phyloP scores from a whole-genome alignment of 2,113 vertebrate species.

The Steatornis caripensis region DNA sequence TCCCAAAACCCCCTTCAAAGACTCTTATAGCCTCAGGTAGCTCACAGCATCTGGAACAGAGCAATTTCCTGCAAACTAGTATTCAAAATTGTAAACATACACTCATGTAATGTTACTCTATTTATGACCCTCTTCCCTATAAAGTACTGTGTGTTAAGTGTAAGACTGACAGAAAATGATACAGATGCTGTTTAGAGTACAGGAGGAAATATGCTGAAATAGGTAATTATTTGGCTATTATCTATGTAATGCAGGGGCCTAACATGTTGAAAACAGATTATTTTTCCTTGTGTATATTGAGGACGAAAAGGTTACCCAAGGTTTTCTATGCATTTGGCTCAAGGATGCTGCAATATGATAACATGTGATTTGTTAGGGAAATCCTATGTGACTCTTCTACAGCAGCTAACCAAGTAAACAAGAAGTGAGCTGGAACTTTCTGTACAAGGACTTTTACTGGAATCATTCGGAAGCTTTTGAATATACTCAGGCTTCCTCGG shows the following conservation, averaged over 20 bases:
- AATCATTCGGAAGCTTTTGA: conserved; percentile 16
- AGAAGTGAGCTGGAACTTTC: conserved; percentile 60
- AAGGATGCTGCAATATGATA: conserved; percentile 15
- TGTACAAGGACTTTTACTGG: conserved; percentile 49
- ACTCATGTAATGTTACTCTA: background rate
- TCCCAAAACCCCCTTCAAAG: background rate
- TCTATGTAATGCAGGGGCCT: background rate
- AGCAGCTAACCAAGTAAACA: conserved; percentile 57
- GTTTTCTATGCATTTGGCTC: conserved; percentile 58
- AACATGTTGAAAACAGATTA: conserved; percentile 19
- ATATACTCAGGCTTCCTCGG: background rate
- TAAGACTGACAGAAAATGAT: background rate
- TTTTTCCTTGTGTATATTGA: background rate
- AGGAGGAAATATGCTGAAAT: conserved; percentile 21
- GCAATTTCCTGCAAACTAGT: background rate
- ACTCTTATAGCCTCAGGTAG: background rate
- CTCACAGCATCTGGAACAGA: background rate
- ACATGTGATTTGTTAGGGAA: conserved; percentile 53
- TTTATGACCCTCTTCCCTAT: background rate
- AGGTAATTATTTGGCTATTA: conserved; percentile 28
- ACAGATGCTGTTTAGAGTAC: background rate
- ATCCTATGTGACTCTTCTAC: conserved; percentile 59
- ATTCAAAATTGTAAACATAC: background rate
- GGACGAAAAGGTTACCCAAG: conserved; percentile 40
- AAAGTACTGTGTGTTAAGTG: background rate